Evolutionary conservation across 2,888 invertebrate species (phyloP), one percentile per base, ranked within the genome.

Genomic region (Glaucopsyche alexis): DNA sequence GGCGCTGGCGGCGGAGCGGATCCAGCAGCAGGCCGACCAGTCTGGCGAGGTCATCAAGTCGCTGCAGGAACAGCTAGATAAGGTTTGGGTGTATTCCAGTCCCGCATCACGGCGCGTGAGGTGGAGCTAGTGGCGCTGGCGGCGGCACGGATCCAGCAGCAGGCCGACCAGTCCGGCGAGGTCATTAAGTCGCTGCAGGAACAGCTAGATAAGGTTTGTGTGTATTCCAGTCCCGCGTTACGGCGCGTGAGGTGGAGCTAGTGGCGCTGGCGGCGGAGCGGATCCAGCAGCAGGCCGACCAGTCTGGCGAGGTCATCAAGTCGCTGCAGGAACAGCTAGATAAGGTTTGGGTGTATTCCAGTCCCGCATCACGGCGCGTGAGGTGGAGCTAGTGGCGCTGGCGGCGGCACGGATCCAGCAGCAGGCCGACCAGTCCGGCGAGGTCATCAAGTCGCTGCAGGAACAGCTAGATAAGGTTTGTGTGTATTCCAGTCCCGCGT

Each of bases 291-390:
- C 88, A 90, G 76, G 85, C 85, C 0, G 89, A 91, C 11, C 87
- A 87, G 75, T 89, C 92, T 2, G 84, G 84, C 73, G 85, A 86
- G 78, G 89, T 90, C 66, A 93, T 93, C 64, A 87, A 82, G 73
- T 86, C 93, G 5, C 85, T 94, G 74, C 94, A 93, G 70, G 89
- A 92, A 74, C 94, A 94, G 81, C 83, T 94, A 67, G 94, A 94
- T 73, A 87, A 82, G 77, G 93, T 91, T 77, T 76, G 75, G 4
- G 14, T n/a, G 60, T 71, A 7, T 77, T 74, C 45, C 77, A 91
- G 90, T 79, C 80, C 29, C 84, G 84, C 66, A 1, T n/a, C n/a
- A 78, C 79, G 16, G 82, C 86, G 47, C 84, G 89, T 66, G 91
- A 91, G 79, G 86, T 85, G 0, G 89, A 90, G 75, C 77, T n/a